Percentiles rank a stretch among this genome's conserved stretches.
These are phyloP conservation scores for Aegypius monachus DNA, from an alignment of 2,113 vertebrate species.

Conservation along the genomic window DNA sequence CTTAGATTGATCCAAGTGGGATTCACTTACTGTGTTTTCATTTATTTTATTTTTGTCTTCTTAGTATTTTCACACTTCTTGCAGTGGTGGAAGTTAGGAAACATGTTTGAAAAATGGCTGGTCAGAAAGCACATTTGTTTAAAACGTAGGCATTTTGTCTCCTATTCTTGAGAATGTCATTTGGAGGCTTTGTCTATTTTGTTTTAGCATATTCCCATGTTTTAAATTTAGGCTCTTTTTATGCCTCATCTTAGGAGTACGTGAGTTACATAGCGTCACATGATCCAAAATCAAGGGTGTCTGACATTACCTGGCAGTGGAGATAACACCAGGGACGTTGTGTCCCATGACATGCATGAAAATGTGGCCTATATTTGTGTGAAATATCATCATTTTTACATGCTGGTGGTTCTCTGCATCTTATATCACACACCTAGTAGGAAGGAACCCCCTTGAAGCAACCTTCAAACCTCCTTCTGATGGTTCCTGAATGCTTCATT, in stretches of 20 bases:
- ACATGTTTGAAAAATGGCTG: not conserved
- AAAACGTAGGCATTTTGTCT: not conserved
- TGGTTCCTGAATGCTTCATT: not conserved
- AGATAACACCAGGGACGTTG: not conserved
- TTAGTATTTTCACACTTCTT: slow-evolving; percentile 1
- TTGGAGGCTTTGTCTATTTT: not conserved
- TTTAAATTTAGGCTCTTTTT: not conserved
- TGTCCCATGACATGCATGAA: not conserved
- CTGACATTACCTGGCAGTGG: not conserved
- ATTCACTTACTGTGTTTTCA: not conserved
- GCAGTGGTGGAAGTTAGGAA: not conserved
- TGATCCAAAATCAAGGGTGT: not conserved
- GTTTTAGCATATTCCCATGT: not conserved
- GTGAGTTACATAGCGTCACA: not conserved
- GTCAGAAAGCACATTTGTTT: not conserved
- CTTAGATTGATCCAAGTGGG: not conserved
- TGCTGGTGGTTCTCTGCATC: not conserved
- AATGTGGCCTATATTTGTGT: not conserved
- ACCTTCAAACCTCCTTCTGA: not conserved
- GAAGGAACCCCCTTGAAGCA: not conserved
- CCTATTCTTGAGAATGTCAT: not conserved
- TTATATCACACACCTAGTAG: not conserved
- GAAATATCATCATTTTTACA: not conserved
- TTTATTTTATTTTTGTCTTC: not conserved
- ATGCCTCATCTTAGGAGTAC: not conserved